Conservation (phyloP, 2,888 invertebrate species). For the Cephus sareptanus region DNA sequence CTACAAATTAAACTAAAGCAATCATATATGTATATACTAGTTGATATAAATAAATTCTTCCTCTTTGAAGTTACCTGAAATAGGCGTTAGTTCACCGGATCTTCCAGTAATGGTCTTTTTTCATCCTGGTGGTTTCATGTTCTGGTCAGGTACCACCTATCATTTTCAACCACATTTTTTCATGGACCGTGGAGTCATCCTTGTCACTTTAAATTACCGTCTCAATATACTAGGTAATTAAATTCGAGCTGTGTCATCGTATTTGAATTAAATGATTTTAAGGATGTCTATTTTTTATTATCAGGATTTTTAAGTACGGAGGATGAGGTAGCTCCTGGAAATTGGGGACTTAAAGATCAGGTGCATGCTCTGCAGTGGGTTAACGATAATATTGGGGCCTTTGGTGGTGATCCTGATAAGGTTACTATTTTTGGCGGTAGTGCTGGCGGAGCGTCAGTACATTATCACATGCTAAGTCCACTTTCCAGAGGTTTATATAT, state of each 20-base stretch:
- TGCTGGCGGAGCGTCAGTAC: slow-evolving; percentile 18
- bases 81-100: not conserved
- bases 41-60: not conserved
- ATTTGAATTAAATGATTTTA: not conserved
- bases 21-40: not conserved
- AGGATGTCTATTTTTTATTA: not conserved
- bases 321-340: slow-evolving; percentile 16
- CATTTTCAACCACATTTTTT: slow-evolving; percentile 48
- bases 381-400: slow-evolving; percentile 13
- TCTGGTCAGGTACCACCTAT: slow-evolving; percentile 40
- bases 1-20: not conserved
- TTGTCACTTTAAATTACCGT: slow-evolving; percentile 52
- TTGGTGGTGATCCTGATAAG: slow-evolving; percentile 14
- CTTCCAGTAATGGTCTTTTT: slow-evolving; percentile 55
- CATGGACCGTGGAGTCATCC: slow-evolving; percentile 46
- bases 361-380: slow-evolving; percentile 13
- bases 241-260: not conserved
- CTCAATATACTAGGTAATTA: slow-evolving; percentile 49
- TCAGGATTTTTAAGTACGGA: slow-evolving; percentile 19
- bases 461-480: slow-evolving; percentile 18
- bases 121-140: slow-evolving; percentile 47
- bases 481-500: slow-evolving; percentile 8
- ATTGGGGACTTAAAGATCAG: slow-evolving; percentile 21
- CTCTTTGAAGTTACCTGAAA: not conserved
- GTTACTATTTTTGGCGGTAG: slow-evolving; percentile 17